phyloP scores from a whole-genome alignment of 2,113 vertebrate genomes.

The Gallinago media region DNA sequence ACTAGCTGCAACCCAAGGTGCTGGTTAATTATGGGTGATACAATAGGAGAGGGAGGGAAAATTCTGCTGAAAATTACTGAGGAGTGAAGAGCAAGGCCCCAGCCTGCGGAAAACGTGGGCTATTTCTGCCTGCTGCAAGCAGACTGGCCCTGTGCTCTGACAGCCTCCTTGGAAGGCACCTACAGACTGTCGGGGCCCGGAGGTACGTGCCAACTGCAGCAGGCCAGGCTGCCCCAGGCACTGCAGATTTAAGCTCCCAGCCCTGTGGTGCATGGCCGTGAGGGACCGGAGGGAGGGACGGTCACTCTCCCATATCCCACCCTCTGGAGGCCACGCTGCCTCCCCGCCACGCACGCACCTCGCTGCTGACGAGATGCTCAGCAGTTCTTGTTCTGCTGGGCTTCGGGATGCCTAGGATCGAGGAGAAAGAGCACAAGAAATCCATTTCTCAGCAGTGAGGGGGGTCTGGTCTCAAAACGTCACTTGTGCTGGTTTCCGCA shows the following conservation, averaged over 20 bases:
- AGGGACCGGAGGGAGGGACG: not conserved
- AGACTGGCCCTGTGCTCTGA: not conserved
- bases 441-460: not conserved
- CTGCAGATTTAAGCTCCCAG: not conserved
- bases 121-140: not conserved
- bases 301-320: accelerated
- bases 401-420: accelerated
- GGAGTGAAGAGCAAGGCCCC: not conserved
- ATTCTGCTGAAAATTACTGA: not conserved
- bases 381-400: not conserved
- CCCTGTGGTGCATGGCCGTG: accelerated
- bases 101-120: not conserved
- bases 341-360: accelerated
- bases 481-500: not conserved
- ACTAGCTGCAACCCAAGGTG: not conserved
- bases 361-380: not conserved
- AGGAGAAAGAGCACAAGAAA: not conserved
- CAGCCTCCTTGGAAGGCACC: not conserved
- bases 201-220: not conserved
- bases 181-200: not conserved
- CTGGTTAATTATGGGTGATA: not conserved
- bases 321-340: not conserved
- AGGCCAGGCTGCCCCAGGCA: not conserved
- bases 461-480: accelerated
- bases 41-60: not conserved